phyloP scores from a whole-genome alignment of 2,888 invertebrate genomes.

The Drosophila subsilvestris region DNA sequence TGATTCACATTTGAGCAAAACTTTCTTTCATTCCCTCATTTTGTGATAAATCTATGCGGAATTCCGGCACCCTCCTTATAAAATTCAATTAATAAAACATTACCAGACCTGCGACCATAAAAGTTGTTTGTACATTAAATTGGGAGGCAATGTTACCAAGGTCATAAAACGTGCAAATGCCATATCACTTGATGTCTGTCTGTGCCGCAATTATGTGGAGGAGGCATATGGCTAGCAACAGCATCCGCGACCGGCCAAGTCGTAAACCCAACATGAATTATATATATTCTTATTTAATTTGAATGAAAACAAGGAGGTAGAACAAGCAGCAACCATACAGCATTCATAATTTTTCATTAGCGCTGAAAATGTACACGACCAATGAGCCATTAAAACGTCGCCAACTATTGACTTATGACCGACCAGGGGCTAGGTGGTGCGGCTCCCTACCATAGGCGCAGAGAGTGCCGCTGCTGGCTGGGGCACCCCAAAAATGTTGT shows the following conservation, averaged over 20 bases:
- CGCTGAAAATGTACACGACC: conserved; percentile 44
- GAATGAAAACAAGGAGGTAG: conserved; percentile 14
- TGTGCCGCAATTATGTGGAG: conserved; percentile 1
- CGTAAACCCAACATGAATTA: conserved; percentile 20
- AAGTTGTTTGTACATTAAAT: conserved; percentile 39
- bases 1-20: conserved; percentile 1
- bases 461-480: not conserved
- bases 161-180: conserved; percentile 38
- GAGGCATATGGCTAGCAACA: conserved; percentile 6
- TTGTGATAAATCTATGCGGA: conserved; percentile 17
- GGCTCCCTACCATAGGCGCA: conserved; percentile 19
- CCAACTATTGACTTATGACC: conserved; percentile 77
- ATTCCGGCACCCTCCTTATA: conserved; percentile 1
- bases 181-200: conserved; percentile 21
- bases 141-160: conserved; percentile 9
- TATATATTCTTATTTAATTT: conserved; percentile 36
- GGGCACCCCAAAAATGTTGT: conserved; percentile 54
- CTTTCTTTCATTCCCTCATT: conserved; percentile 3
- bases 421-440: conserved; percentile 32
- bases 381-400: conserved; percentile 69
- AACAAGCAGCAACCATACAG: conserved; percentile 7
- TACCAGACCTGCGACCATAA: conserved; percentile 48
- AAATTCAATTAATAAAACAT: conserved; percentile 69
- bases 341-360: conserved; percentile 78
- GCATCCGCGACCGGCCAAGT: not conserved